Conservation (phyloP, 2,888 invertebrate genomes). For the Epinotia nisella region DNA sequence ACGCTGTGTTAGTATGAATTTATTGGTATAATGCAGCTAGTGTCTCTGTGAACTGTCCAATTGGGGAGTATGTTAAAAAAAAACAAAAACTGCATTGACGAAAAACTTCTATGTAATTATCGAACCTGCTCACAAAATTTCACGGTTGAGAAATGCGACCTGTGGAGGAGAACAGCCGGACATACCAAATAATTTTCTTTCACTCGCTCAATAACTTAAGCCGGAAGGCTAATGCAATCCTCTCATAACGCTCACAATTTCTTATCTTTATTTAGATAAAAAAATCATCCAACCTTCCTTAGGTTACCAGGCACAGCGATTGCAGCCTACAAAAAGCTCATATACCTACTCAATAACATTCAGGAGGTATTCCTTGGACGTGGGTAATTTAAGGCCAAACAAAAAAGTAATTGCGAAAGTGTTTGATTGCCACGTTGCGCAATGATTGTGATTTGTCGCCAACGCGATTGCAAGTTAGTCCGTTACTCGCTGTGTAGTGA, state of each 20-base stretch:
- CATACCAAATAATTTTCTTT: no score
- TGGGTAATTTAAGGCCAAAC: slow-evolving; percentile 2
- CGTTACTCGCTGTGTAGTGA: slow-evolving; percentile 10
- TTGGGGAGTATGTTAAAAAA: no score
- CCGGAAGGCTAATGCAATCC: background rate
- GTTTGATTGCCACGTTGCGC: slow-evolving; percentile 18
- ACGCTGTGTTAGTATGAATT: no score
- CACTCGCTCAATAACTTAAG: background rate
- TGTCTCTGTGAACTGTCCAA: no score
- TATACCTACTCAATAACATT: background rate
- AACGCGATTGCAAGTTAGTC: slow-evolving; percentile 6
- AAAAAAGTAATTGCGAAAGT: slow-evolving; percentile 21
- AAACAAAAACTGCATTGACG: no score
- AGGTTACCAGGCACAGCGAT: background rate
- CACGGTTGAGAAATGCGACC: no score
- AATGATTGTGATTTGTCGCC: slow-evolving; percentile 22
- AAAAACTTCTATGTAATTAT: no score
- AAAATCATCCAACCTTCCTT: background rate
- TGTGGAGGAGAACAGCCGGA: no score
- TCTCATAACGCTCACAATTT: background rate
- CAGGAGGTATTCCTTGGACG: background rate
- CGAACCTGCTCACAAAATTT: no score
- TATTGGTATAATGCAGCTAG: no score
- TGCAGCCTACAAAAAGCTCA: background rate
- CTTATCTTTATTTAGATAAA: no score